Conservation (phyloP, 1,140 invertebrate species). For the Procambarus clarkii region DNA sequence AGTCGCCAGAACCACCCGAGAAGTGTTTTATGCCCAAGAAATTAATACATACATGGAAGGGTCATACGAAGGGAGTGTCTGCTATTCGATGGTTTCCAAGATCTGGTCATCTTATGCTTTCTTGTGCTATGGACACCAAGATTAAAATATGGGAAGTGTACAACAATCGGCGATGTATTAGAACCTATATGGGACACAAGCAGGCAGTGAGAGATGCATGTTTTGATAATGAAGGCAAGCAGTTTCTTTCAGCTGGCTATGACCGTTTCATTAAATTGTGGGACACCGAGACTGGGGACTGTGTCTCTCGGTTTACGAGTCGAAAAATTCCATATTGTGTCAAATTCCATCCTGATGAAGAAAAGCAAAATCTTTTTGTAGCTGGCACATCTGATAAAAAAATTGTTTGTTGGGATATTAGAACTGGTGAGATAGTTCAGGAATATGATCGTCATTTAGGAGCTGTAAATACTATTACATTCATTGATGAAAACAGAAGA, state of each 20-base stretch:
- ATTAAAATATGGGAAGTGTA: slow-evolving; percentile 99
- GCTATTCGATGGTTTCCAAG: slow-evolving; percentile 96
- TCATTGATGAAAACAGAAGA: slow-evolving; percentile 97
- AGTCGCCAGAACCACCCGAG: slow-evolving; percentile 92
- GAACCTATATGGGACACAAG: slow-evolving; percentile 97
- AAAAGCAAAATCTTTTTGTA: slow-evolving; percentile 98
- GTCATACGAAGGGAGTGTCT: slow-evolving; percentile 97
- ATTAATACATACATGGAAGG: slow-evolving; percentile 96
- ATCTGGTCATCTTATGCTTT: slow-evolving; percentile 95
- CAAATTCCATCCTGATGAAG: slow-evolving; percentile 97
- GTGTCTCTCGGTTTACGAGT: slow-evolving; percentile 93
- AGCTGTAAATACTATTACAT: slow-evolving; percentile 98
- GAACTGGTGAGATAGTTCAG: slow-evolving; percentile 96
- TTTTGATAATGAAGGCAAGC: slow-evolving; percentile 95
- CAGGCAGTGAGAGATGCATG: slow-evolving; percentile 97
- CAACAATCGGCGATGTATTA: slow-evolving; percentile 93
- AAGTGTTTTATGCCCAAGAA: slow-evolving; percentile 98
- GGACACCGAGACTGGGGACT: slow-evolving; percentile 98
- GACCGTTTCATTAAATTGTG: slow-evolving; percentile 95
- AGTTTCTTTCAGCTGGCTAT: slow-evolving; percentile 93
- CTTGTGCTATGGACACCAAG: slow-evolving; percentile 96
- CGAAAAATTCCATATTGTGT: slow-evolving; percentile 97
- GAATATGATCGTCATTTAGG: slow-evolving; percentile 99
- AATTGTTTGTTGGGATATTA: slow-evolving; percentile 98
- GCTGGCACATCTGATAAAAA: slow-evolving; percentile 99